Conservation (phyloP, 2,888 invertebrate species). For the Halictus ligatus region DNA sequence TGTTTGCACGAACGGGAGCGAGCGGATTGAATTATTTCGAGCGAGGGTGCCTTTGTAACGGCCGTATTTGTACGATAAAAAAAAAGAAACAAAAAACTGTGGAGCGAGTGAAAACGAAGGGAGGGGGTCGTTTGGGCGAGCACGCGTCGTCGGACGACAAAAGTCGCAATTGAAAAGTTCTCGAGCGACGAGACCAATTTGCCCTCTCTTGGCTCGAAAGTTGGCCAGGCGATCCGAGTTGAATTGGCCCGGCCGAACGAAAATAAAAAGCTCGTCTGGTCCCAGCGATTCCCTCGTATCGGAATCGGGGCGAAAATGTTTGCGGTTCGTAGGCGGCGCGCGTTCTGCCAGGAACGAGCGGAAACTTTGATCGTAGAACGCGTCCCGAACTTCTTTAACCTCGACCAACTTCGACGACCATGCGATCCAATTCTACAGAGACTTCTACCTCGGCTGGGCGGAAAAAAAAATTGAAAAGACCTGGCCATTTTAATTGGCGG, state of each 20-base stretch:
- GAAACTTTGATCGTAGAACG: neutral
- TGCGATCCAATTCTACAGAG: neutral
- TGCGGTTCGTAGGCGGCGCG: slow-evolving; percentile 1
- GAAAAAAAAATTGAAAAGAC: neutral
- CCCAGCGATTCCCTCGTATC: neutral
- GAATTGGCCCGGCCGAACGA: neutral
- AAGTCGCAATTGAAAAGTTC: slow-evolving; percentile 56
- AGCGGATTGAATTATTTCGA: neutral
- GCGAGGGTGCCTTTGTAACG: neutral
- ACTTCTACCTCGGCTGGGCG: neutral
- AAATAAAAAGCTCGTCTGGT: neutral
- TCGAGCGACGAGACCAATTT: slow-evolving; percentile 19
- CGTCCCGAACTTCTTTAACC: neutral
- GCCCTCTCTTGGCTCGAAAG: neutral
- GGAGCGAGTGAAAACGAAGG: neutral
- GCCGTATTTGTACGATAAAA: neutral
- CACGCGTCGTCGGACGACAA: neutral
- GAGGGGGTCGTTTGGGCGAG: neutral
- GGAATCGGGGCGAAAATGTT: neutral
- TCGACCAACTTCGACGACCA: neutral
- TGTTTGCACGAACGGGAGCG: neutral
- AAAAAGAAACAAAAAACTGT: no score
- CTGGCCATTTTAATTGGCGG: neutral
- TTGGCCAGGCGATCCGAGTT: neutral
- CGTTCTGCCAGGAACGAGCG: neutral